Conservation (phyloP, 1,140 invertebrate species). For the Ridgeia piscesae region DNA sequence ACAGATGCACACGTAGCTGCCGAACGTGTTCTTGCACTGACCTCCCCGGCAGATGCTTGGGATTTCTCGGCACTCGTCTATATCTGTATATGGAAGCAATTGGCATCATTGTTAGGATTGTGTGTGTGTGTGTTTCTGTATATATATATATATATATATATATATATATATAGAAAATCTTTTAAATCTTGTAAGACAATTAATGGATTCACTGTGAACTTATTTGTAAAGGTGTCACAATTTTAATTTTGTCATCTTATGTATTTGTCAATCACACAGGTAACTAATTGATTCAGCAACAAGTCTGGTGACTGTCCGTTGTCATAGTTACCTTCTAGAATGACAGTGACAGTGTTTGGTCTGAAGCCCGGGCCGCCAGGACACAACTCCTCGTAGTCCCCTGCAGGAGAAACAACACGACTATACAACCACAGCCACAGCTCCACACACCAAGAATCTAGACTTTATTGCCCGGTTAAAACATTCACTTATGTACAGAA, state of each 20-base stretch:
- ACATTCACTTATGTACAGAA: too few species aligned
- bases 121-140: too few species aligned
- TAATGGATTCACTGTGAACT: too few species aligned
- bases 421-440: neutral
- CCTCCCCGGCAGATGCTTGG: conserved; percentile 76
- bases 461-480: too few species aligned
- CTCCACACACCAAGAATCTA: too few species aligned
- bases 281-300: too few species aligned
- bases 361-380: conserved; percentile 81
- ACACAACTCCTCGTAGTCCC: conserved; percentile 77
- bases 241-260: too few species aligned
- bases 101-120: neutral
- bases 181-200: too few species aligned
- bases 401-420: conserved; percentile 42
- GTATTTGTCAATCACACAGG: too few species aligned
- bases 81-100: conserved; percentile 44
- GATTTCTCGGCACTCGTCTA: conserved; percentile 79
- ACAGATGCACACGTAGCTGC: conserved; percentile 79
- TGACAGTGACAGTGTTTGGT: conserved; percentile 77
- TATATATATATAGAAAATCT: too few species aligned
- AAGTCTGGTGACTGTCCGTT: neutral
- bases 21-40: conserved; percentile 87
- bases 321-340: conserved; percentile 51
- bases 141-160: too few species aligned
- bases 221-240: too few species aligned